Conservation (phyloP, 37 sponge, comb jelly and placozoan genomes). For the Halisarca cf. caerulea region DNA sequence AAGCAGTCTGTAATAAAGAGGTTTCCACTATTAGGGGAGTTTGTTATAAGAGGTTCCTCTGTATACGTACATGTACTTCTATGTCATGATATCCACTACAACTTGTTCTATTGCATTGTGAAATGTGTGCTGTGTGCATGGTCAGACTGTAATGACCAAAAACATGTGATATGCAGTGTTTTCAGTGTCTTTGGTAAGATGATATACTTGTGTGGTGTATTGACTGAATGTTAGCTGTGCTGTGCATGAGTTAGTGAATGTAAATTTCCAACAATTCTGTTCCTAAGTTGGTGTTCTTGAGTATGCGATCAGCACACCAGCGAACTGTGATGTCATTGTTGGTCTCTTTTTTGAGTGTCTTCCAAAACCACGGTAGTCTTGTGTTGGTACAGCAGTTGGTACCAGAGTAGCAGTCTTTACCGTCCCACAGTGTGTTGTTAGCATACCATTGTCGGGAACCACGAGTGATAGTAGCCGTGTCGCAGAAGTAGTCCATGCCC, state of each 20-base stretch:
- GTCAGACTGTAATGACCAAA: no score
- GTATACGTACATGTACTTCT: no score
- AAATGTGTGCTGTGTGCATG: no score
- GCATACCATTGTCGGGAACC: neutral
- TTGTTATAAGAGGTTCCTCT: no score
- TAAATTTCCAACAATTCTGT: neutral
- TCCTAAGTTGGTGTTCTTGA: neutral
- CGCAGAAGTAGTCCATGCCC: neutral
- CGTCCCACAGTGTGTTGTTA: neutral
- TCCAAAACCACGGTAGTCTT: neutral
- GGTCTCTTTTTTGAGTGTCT: neutral
- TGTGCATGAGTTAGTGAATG: neutral
- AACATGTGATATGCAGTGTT: no score
- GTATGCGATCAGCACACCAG: neutral
- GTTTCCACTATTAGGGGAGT: no score
- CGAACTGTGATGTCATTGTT: constrained; percentile 4
- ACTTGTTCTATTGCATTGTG: no score
- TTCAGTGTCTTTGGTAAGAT: no score
- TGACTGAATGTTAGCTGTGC: no score
- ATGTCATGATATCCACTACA: no score
- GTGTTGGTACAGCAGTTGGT: neutral
- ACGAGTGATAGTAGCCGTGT: neutral
- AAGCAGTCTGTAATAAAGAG: no score
- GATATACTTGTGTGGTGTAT: no score
- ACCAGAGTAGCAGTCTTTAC: neutral